Evolutionary conservation across 2,113 vertebrate genomes (phyloP).

Genomic region (Nothoprocta perdicaria): DNA sequence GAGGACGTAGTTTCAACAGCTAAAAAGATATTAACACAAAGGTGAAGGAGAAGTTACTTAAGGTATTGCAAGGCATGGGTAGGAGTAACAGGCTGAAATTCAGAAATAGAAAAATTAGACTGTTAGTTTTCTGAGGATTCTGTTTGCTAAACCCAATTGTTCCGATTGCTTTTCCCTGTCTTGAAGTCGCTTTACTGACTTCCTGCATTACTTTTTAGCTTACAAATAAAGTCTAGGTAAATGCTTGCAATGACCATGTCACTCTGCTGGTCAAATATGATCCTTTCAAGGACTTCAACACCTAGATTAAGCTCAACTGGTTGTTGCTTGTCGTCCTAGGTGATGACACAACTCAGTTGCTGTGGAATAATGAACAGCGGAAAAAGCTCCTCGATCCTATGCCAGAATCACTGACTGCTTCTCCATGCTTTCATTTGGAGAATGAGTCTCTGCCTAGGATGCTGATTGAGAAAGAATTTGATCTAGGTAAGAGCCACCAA

Average conservation of each 20-base stretch:
- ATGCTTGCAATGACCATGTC: not conserved
- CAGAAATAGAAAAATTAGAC: not conserved
- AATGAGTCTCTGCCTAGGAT: slow-evolving; percentile 72
- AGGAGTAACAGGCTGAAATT: not conserved
- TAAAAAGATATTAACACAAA: not conserved
- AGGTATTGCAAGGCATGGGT: not conserved
- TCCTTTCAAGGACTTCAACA: not conserved
- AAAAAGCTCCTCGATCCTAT: slow-evolving; percentile 72
- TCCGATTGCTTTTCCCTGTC: no score
- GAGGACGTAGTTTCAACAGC: not conserved
- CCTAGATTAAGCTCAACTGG: not conserved
- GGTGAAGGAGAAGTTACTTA: not conserved
- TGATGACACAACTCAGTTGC: slow-evolving; percentile 37
- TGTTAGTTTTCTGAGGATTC: not conserved
- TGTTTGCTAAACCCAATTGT: no score
- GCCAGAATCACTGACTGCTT: slow-evolving; percentile 50
- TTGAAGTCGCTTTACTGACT: no score
- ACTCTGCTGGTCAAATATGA: not conserved
- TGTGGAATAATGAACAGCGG: slow-evolving; percentile 70
- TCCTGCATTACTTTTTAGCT: no score
- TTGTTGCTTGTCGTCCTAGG: not conserved
- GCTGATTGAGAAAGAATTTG: slow-evolving; percentile 61
- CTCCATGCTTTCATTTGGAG: slow-evolving; percentile 68
- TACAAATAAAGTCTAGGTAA: no score
- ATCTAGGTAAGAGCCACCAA: slow-evolving; percentile 69